A percentile compares a stretch with the other conserved stretches of the same genome.
Evolutionary conservation across 2,797 vertebrate species (phyloP).

Genomic region (Pangasius djambal): DNA sequence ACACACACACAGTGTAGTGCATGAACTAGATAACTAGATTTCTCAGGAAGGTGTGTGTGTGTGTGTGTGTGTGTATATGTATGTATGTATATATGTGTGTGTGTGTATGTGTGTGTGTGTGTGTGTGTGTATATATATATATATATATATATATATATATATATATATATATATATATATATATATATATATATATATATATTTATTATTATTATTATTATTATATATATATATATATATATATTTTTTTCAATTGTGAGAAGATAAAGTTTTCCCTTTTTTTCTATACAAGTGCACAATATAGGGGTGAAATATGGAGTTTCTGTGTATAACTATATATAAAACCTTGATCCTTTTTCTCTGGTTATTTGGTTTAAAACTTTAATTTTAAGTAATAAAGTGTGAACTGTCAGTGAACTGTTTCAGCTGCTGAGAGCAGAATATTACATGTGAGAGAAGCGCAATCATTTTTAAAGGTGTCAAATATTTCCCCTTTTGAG

Average conservation of each 20-base stretch:
- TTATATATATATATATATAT: background rate
- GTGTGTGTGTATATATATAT: background rate
- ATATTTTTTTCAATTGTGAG: too few relatives aligned
- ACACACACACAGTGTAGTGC: too few relatives aligned
- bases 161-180: background rate
- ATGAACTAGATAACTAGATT: too few relatives aligned
- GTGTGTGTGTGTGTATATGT: too few relatives aligned
- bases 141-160: background rate
- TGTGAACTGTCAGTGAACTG: background rate
- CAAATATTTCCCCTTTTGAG: background rate
- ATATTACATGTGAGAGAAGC: background rate
- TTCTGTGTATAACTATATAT: background rate
- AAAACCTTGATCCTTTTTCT: background rate
- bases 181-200: background rate
- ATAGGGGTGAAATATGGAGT: background rate
- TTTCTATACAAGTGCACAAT: background rate
- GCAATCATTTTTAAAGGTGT: background rate
- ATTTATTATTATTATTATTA: too few relatives aligned
- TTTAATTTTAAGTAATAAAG: background rate
- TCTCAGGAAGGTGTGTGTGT: too few relatives aligned
- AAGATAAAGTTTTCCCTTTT: background rate
- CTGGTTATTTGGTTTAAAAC: background rate
- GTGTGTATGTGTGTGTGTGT: background rate
- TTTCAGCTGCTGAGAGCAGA: background rate
- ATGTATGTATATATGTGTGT: background rate